Conservation (phyloP, 2,888 invertebrate genomes). For the Stramonita haemastoma region DNA sequence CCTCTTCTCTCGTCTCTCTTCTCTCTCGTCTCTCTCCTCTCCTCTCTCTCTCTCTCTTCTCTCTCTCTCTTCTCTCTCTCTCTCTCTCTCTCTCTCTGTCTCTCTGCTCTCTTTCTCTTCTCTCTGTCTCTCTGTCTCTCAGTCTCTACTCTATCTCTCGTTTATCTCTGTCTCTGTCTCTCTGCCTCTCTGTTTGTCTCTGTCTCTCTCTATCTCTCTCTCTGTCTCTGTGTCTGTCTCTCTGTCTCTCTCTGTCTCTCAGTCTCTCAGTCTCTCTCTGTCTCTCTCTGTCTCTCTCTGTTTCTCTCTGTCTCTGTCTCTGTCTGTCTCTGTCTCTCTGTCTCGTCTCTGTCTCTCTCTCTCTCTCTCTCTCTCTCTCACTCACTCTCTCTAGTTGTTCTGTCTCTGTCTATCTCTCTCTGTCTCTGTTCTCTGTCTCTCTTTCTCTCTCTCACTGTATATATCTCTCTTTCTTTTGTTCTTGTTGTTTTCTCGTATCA, state of each 20-base stretch:
- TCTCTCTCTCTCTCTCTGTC: neutral
- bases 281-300: neutral
- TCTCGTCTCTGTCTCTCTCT: neutral
- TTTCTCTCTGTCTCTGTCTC: neutral
- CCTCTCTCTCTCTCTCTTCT: too few relatives aligned
- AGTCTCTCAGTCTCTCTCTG: neutral
- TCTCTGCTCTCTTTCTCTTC: neutral
- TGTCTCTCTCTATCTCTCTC: too few relatives aligned
- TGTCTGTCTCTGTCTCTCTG: neutral
- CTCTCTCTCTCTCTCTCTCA: neutral
- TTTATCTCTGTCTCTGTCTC: too few relatives aligned
- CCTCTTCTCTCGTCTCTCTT: neutral
- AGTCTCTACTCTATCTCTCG: too few relatives aligned
- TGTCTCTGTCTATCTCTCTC: neutral
- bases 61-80: neutral
- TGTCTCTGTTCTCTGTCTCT: neutral
- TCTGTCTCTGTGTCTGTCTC: too few relatives aligned
- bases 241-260: too few relatives aligned
- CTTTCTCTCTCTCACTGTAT: neutral
- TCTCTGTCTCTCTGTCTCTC: too few relatives aligned
- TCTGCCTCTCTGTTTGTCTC: too few relatives aligned
- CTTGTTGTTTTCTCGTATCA: neutral
- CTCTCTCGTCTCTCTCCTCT: neutral
- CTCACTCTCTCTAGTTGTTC: neutral
- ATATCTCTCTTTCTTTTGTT: neutral